Base-by-base conservation (phyloP, 2,888 invertebrate genomes). In the Meiosimyza decipiens region DNA sequence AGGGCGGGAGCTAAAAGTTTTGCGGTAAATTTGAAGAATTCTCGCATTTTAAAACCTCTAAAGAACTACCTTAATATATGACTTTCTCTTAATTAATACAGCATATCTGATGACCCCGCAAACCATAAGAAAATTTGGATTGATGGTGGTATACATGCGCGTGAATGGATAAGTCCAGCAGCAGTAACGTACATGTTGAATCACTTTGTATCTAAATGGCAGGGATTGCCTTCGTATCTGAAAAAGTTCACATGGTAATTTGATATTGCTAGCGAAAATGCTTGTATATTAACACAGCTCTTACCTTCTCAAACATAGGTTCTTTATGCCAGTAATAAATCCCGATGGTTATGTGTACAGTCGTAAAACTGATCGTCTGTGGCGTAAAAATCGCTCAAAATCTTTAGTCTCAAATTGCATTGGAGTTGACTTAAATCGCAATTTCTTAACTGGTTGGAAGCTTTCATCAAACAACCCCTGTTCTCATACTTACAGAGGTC, bases 351-450 rank as follows among this genome's bases (percentile, higher is more conserved):
- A 91, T 79, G 91, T 89, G 60, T 92, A 90, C 82, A 90, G 92
- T 0, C 80, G 89, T 88, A n/a, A 83, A 80, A 75, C 73, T 55
- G 91, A 90, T 54, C 89, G 92, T 54, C 77, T 91, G 74, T 93
- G 93, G 93, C 84, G 90, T 18, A 93, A 93, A 80, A 93, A 92
- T 2, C 88, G 92, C 51, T 88, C 87, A 71, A 40, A 40, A 9
- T 88, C 87, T 0, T 89, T 88, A 54, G 88, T 85, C 11, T 65
- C 40, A 6, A 9, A 47, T 2, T 90, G 92, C 77, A 83, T 85
- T 73, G 95, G 95, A 6, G 90, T 91, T 0, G 95, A 95, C 84
- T 90, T 93, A 0, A 95, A 95, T 83, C 89, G 95, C 74, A 95
- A 95, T 83, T 95, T 92, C 91, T 91, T 89, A 74, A 91, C 89